Evolutionary conservation across 2,113 vertebrate species (phyloP).

Genomic region (Emydura subglobosa): DNA sequence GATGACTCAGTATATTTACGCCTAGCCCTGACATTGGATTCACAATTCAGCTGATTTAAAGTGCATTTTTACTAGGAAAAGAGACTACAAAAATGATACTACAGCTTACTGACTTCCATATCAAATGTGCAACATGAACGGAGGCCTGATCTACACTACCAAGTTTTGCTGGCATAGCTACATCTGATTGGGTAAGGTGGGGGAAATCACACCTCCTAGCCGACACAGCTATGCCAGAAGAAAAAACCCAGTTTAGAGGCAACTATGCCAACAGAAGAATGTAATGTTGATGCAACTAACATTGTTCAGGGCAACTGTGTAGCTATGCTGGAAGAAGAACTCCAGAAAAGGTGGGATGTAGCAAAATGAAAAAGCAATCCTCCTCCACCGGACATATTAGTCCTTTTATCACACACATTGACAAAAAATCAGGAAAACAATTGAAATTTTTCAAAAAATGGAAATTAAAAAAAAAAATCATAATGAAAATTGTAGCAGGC

Average conservation of each 20-base stretch:
- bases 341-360: too few relatives aligned
- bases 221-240: not conserved
- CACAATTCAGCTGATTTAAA: conserved; percentile 52
- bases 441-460: not conserved
- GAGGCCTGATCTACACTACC: not conserved
- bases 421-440: not conserved
- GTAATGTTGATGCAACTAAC: not conserved
- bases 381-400: not conserved
- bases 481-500: too few relatives aligned
- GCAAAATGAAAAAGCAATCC: too few relatives aligned
- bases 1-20: conserved; percentile 37
- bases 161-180: not conserved
- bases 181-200: not conserved
- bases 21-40: not conserved
- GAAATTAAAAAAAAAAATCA: too few relatives aligned
- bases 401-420: not conserved
- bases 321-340: too few relatives aligned
- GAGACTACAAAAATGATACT: not conserved
- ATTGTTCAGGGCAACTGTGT: not conserved
- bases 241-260: not conserved
- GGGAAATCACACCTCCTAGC: too few relatives aligned
- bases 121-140: not conserved
- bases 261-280: not conserved
- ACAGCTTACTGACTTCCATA: conserved; percentile 10
- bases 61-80: conserved; percentile 1